These are phyloP conservation scores for Cladopsammia gracilis DNA, from an alignment of 64 coral and sea anemone species.

Conservation along the genomic window DNA sequence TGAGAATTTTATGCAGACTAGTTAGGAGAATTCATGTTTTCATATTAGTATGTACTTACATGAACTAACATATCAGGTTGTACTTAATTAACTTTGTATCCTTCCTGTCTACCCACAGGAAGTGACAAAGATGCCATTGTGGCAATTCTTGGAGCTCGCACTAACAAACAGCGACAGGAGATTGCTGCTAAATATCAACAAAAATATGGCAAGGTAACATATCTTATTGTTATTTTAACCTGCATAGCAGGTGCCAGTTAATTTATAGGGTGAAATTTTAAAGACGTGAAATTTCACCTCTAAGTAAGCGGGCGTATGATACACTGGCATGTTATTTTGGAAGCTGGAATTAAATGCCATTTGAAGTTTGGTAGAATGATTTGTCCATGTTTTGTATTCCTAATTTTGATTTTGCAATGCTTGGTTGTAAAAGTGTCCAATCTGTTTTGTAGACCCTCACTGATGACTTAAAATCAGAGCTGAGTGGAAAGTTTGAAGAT, in stretches of 20 bases:
- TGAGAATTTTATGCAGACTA: no score
- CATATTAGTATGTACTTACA: no score
- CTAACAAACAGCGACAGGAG: conserved; percentile 56
- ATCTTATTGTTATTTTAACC: background rate
- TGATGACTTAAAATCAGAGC: conserved; percentile 75
- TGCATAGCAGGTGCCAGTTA: no score
- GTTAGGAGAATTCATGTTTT: no score
- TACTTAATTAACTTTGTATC: background rate
- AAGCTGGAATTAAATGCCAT: background rate
- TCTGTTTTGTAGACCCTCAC: conserved; percentile 51
- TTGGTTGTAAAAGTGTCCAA: background rate
- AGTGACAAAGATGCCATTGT: conserved; percentile 75
- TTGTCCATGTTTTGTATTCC: background rate
- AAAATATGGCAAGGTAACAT: conserved; percentile 53
- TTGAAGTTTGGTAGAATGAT: background rate
- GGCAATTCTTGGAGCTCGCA: conserved; percentile 40
- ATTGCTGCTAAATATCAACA: conserved; percentile 49
- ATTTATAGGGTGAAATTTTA: no score
- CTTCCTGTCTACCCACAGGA: conserved; percentile 9
- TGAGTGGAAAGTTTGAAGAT: conserved; percentile 78
- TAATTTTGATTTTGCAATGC: background rate
- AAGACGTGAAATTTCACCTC: no score
- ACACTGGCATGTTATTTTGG: background rate
- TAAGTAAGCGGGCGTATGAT: no score
- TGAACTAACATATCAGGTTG: background rate